Conservation (phyloP, 2,888 invertebrate genomes). For the Phaonia tiefii region DNA sequence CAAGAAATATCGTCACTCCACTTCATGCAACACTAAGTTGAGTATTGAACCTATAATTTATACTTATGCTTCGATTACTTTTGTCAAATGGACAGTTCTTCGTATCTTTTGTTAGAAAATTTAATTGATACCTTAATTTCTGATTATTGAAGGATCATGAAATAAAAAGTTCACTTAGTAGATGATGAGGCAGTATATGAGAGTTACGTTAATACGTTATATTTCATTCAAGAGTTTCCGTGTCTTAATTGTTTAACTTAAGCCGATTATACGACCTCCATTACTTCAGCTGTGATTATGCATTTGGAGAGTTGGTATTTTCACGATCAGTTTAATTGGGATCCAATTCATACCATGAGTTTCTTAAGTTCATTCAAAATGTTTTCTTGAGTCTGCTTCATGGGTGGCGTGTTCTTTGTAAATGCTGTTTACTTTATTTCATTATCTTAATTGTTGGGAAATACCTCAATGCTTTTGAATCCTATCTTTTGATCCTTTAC, state of each 20-base stretch:
- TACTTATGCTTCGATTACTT: conserved; percentile 57
- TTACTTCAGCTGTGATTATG: too few relatives aligned
- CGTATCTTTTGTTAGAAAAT: conserved; percentile 11
- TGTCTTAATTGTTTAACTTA: conserved; percentile 52
- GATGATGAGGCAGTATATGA: conserved; percentile 15
- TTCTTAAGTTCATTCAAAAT: not conserved
- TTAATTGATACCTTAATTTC: conserved; percentile 44
- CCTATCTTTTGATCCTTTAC: too few relatives aligned
- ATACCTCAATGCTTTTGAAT: too few relatives aligned
- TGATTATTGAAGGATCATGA: conserved; percentile 4
- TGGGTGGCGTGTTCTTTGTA: conserved; percentile 28
- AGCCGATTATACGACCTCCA: conserved; percentile 54
- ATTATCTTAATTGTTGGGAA: too few relatives aligned
- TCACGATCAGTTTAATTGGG: too few relatives aligned
- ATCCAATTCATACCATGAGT: too few relatives aligned
- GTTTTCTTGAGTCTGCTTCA: not conserved
- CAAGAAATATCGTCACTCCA: not conserved
- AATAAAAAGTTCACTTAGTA: conserved; percentile 38
- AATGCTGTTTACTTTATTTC: too few relatives aligned
- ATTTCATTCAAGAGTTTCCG: too few relatives aligned
- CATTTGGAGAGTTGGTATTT: too few relatives aligned
- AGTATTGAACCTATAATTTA: conserved; percentile 56
- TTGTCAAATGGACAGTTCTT: not conserved
- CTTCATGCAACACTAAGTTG: conserved; percentile 18
- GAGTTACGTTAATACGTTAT: conserved; percentile 26